Evolutionary conservation across 2,113 vertebrate genomes (phyloP).

Genomic region (Corythoichthys intestinalis): DNA sequence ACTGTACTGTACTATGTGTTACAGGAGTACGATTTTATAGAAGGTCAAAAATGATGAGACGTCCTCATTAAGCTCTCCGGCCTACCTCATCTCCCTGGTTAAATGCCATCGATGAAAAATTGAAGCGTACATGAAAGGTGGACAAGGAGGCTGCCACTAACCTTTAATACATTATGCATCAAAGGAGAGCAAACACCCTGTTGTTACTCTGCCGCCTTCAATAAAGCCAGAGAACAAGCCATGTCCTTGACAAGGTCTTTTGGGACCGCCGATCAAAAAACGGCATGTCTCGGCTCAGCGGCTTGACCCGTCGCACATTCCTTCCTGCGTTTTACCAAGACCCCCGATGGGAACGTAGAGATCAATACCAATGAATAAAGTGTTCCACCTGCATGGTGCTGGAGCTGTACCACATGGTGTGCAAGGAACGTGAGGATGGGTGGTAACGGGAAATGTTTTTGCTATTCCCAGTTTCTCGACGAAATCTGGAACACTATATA

Average conservation of each 20-base stretch:
- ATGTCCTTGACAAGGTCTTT: background rate
- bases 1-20: no score
- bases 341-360: slow-evolving; percentile 10
- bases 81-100: slow-evolving; percentile 3
- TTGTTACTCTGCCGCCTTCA: slow-evolving; percentile 13
- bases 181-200: slow-evolving; percentile 22
- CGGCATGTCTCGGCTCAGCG: slow-evolving; percentile 5
- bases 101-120: slow-evolving; percentile 43
- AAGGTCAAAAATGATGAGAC: slow-evolving; percentile 30
- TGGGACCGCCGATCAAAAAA: slow-evolving; percentile 13
- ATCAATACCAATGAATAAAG: slow-evolving; percentile 29
- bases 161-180: slow-evolving; percentile 43
- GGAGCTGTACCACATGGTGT: background rate
- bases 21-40: background rate
- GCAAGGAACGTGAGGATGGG: no score
- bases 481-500: no score
- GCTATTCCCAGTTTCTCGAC: no score
- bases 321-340: slow-evolving; percentile 3
- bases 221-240: slow-evolving; percentile 6
- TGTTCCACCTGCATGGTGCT: background rate
- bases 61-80: background rate
- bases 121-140: slow-evolving; percentile 36
- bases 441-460: no score
- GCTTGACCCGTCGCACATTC: slow-evolving; percentile 1
- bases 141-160: slow-evolving; percentile 19